Percentiles rank a stretch among this genome's conserved stretches.
phyloP scores from a whole-genome alignment of 1,140 invertebrate species.

The Ostrea denselamellosa region DNA sequence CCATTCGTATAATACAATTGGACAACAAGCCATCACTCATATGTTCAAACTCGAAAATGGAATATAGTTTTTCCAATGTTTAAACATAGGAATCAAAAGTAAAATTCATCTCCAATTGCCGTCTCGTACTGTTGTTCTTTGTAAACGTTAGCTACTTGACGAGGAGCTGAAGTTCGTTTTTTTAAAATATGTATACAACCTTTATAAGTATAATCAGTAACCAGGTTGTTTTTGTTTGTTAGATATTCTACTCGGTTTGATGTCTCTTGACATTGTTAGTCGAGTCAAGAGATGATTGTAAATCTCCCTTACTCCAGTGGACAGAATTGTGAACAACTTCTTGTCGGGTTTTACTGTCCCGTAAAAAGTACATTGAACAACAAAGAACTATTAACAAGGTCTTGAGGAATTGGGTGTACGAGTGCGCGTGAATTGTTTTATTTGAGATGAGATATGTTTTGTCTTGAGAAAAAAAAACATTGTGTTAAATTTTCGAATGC shows the following conservation, averaged over 20 bases:
- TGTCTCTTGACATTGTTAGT: conserved; percentile 22
- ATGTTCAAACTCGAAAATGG: no score
- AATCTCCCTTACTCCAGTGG: not conserved
- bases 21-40: not conserved
- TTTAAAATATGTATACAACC: no score
- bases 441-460: no score
- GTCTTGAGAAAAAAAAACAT: no score
- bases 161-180: no score
- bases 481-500: not conserved
- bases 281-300: conserved; percentile 1
- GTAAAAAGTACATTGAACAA: not conserved
- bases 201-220: not conserved
- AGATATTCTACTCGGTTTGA: not conserved
- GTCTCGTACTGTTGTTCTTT: no score
- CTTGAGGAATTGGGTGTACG: not conserved
- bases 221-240: conserved; percentile 1
- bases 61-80: no score
- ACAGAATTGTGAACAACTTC: not conserved
- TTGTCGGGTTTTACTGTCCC: not conserved
- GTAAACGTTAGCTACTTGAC: no score
- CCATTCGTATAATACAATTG: not conserved
- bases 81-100: no score
- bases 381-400: not conserved
- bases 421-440: not conserved
- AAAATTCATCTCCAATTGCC: no score